A percentile compares a stretch with the other conserved stretches of the same genome.
These are phyloP conservation scores for Aporophyla nigra DNA, from an alignment of 2,888 invertebrate genomes.

Conservation along the genomic window DNA sequence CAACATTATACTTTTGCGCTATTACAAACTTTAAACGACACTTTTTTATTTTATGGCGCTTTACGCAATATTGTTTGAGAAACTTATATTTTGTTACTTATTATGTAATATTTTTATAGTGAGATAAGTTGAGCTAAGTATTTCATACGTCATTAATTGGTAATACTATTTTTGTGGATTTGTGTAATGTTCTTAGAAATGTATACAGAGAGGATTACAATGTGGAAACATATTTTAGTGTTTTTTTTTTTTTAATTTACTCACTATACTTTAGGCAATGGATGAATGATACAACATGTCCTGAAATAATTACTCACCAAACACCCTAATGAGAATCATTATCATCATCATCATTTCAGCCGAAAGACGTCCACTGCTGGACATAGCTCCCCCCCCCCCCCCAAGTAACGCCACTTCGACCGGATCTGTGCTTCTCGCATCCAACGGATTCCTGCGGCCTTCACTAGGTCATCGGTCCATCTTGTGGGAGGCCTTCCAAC, in stretches of 20 bases:
- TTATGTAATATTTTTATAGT: neutral
- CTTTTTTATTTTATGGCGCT: conserved; percentile 40
- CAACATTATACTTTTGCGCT: conserved; percentile 29
- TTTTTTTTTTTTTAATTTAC: neutral
- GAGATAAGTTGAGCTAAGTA: neutral
- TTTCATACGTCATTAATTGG: neutral
- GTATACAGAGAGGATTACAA: neutral
- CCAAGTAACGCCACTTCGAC: too few species aligned
- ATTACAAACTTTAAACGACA: conserved; percentile 51
- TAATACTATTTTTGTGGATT: neutral
- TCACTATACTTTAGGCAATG: neutral
- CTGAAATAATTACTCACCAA: too few species aligned
- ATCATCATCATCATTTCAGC: too few species aligned
- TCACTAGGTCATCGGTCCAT: too few species aligned
- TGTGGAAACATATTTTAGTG: neutral
- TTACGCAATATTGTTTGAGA: conserved; percentile 14
- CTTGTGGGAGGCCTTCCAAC: too few species aligned
- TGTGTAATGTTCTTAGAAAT: neutral
- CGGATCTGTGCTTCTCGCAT: too few species aligned
- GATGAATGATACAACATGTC: neutral
- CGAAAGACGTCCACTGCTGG: too few species aligned
- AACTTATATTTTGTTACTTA: neutral
- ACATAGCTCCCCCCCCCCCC: too few species aligned
- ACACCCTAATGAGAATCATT: too few species aligned
- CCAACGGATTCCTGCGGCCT: too few species aligned